Evolutionary conservation across 2,888 invertebrate genomes (phyloP), one percentile per base, ranked within the genome.

Genomic region (Diaprepes abbreviatus): DNA sequence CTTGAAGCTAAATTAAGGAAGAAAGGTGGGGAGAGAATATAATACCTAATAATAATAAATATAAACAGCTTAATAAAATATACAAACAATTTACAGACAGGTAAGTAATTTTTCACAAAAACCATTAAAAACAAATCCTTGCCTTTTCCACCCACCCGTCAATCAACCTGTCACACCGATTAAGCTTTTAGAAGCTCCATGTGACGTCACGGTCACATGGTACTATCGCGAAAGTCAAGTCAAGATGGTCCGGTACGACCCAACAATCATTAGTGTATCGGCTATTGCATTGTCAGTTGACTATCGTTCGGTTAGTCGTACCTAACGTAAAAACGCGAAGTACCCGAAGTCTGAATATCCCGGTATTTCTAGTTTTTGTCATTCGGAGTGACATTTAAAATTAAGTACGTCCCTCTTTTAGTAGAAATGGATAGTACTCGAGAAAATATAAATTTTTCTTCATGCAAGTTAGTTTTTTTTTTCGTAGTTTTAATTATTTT

Each of bases 381-480:
- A 7, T 21, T 28, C 16, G 16, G 19, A 50, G 48, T 50, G 48
- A 28, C 16, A 50, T 3, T n/a, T 16, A 14, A n/a, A 12, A 45
- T 24, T 6, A 45, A 45, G 45, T 45, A 45, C 45, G 45, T 45
- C 24, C 48, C 28, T 48, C 14, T 16, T 40, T 40, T 40, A 31
- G 35, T 52, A 33, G 12, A 17, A 52, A 71, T 71, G 71, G 71
- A 71, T 33, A 52, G 40, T 48, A 24, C 54, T 21, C 57, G 65
- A 19, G 65, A 65, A 14, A 67, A 70, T 64, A 40, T 79, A 54
- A 80, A 80, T 76, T 78, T 78, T 78, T 77, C 79, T 71, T 78
- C 63, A 24, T 71, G 76, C 78, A 80, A 79, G 80, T 80, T 79
- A 79, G 80, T 80, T 76, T 75, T 77, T 73, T 16, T 55, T 31